Evolutionary conservation across 2,888 invertebrate genomes (phyloP), one percentile per base, ranked within the genome.

Genomic region (Clepsis dumicolana): DNA sequence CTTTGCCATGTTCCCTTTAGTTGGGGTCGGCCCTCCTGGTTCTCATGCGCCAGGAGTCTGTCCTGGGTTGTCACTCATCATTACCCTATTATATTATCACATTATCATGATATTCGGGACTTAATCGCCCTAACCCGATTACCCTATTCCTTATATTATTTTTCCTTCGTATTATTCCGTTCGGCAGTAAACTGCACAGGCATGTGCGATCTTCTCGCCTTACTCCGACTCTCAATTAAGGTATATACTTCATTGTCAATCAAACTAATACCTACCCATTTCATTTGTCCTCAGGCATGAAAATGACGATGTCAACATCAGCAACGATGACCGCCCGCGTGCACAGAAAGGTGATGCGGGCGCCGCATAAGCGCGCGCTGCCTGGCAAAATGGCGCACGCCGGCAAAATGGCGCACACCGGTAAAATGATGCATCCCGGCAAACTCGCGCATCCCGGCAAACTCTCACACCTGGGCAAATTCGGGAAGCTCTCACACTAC

Each of bases 241-340:
- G n/a, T n/a, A n/a, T n/a, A n/a, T n/a, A n/a, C n/a, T n/a, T n/a
- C n/a, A n/a, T n/a, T 24, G 14, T 2, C n/a, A 35, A 18, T 21
- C 1, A 8, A 81, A 76, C 73, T 77, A 77, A 67, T 75, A 77
- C 76, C 83, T 78, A 83, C 80, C 84, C 78, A n/a, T n/a, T n/a
- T n/a, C n/a, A n/a, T 86, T 91, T 90, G 88, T 91, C 78, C 80
- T 73, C 91, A 95, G 95, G 94, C 88, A 95, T 95, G 95, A 95
- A 95, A 93, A 96, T 96, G 96, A 96, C 96, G 78, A 95, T 96
- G 94, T 95, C 96, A 72, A 95, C 96, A 79, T 90, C 95, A 77
- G 94, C 96, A 67, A 95, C 95, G 73, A 94, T 95, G 94, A 95
- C 94, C 79, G 93, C 95, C 63, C 94, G 96, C 75, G 94, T 95